These are phyloP conservation scores for Heliconius eleuchia DNA, from an alignment of 1,140 invertebrate species.

Conservation along the genomic window DNA sequence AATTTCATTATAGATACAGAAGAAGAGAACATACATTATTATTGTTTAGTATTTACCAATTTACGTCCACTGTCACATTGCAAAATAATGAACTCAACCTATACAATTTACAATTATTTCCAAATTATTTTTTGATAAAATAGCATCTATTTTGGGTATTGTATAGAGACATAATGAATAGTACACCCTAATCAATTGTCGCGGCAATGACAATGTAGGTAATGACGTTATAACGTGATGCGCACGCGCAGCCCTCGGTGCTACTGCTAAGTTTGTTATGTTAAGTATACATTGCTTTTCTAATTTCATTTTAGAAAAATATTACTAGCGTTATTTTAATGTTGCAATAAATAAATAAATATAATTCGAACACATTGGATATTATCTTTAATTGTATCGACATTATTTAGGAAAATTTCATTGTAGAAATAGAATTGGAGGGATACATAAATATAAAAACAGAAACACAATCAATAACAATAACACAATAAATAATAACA, in stretches of 20 bases:
- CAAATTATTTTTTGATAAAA: not conserved
- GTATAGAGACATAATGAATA: constrained; percentile 22
- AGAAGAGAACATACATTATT: too few species aligned
- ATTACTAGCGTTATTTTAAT: not conserved
- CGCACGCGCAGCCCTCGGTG: constrained; percentile 17
- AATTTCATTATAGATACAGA: too few species aligned
- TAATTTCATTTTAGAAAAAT: not conserved
- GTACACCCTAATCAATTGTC: constrained; percentile 26
- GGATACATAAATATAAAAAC: too few species aligned
- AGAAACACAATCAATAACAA: too few species aligned
- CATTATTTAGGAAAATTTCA: too few species aligned
- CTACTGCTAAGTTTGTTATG: not conserved
- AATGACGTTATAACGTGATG: constrained; percentile 32
- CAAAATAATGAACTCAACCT: not conserved
- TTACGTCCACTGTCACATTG: not conserved
- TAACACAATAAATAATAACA: too few species aligned
- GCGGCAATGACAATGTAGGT: constrained; percentile 23
- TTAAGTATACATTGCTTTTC: not conserved
- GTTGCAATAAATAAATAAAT: too few species aligned
- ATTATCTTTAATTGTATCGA: too few species aligned
- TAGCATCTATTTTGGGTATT: not conserved
- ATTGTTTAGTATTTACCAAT: not conserved
- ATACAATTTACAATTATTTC: constrained; percentile 3
- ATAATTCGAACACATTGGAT: too few species aligned
- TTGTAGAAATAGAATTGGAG: too few species aligned